Conservation (phyloP, 1,140 invertebrate genomes). For the Drosophila prosaltans region DNA sequence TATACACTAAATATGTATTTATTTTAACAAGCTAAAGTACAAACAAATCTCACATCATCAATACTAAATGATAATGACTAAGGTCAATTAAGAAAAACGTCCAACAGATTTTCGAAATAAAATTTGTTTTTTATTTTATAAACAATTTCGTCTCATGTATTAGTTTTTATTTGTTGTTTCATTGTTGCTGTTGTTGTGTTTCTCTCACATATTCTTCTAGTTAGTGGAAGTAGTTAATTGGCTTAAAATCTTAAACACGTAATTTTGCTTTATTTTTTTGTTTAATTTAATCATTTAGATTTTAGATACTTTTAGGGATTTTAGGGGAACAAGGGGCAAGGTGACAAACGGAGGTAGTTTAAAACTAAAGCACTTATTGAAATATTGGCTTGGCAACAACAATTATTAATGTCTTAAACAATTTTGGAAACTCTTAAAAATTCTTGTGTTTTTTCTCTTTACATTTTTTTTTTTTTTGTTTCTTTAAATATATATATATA, state of each 20-base stretch:
- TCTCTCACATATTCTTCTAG: constrained; percentile 1
- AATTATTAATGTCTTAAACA: constrained; percentile 33
- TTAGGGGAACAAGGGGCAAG: constrained; percentile 22
- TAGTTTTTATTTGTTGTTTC: constrained; percentile 1
- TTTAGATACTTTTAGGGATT: not conserved
- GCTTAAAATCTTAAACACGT: constrained; percentile 57
- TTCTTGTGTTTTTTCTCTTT: constrained; percentile 20
- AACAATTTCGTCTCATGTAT: constrained; percentile 27
- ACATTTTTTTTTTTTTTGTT: not conserved
- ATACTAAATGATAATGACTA: constrained; percentile 41
- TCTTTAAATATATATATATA: constrained; percentile 39
- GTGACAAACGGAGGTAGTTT: constrained; percentile 44
- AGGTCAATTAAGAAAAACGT: constrained; percentile 72
- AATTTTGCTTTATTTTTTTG: constrained; percentile 1
- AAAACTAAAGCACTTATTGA: constrained; percentile 62
- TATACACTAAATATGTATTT: constrained; percentile 64
- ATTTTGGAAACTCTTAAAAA: constrained; percentile 57
- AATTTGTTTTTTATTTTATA: constrained; percentile 74
- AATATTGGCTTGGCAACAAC: constrained; percentile 63
- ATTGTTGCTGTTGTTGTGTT: constrained; percentile 8
- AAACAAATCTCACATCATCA: constrained; percentile 72
- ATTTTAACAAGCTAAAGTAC: constrained; percentile 72
- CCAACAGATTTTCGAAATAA: constrained; percentile 69
- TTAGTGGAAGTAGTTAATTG: constrained; percentile 58
- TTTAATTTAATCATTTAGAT: constrained; percentile 17